Evolutionary conservation across 2,113 vertebrate species (phyloP), one percentile per base, ranked within the genome.

Genomic region (Seriola rivoliana): DNA sequence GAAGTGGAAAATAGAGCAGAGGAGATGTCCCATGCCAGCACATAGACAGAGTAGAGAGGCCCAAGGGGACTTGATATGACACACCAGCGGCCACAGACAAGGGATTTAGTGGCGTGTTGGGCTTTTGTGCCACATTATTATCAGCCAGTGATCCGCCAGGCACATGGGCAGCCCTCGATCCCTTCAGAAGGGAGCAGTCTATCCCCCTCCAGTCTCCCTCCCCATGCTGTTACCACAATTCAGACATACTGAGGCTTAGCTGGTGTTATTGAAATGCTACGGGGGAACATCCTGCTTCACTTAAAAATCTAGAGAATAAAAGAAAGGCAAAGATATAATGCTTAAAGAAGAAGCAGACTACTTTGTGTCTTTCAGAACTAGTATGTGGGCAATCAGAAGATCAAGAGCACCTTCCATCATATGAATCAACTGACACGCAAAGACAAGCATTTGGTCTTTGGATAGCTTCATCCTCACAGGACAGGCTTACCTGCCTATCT

Each of bases 111-210:
- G 77, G 75, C 12, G 66, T 74, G 88, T 90, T 91, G 85, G 83
- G 92, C 89, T 91, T 91, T 92, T 90, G 89, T 92, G 88, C 80
- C 78, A 93, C 88, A 91, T 92, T 91, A 91, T 93, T 90, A 93
- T 91, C 86, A 93, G 83, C 78, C 88, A 79, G 90, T 89, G 89
- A 92, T 92, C 91, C 80, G 57, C 82, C 85, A 80, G 82, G 86
- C 87, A 91, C 86, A 91, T 76, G 82, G 88, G 85, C 85, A 91
- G 81, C 82, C 88, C 86, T 89, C 69, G 29, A 88, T 84, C 82
- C 78, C 85, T 71, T 92, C 82, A 84, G 81, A 89, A 77, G 77
- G 76, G 70, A 91, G 87, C 82, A 55, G 67, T 84, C 84, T 86
- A 85, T 78, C 59, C 76, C 89, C 68, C 83, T 85, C 71, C 74